Evolutionary conservation across 2,797 vertebrate species (phyloP), one percentile per base, ranked within the genome.

Genomic region (Rhinophrynus dorsalis): DNA sequence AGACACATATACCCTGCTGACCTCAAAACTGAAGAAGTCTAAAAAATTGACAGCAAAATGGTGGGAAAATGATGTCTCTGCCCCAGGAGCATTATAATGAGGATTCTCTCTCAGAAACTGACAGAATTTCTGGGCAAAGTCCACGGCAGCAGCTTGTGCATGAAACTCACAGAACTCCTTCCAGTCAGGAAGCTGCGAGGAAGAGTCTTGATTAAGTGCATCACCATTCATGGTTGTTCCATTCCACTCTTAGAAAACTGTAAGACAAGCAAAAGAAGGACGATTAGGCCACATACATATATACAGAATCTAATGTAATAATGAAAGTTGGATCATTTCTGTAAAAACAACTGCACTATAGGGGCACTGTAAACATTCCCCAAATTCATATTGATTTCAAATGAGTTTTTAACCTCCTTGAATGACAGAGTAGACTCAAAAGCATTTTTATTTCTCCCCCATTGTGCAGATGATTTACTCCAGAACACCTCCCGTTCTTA

Each of bases 151-250:
- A 1, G 95, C 92, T 77, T 92, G 93, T 12, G 96, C 96, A 0
- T 98, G 97, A 64, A 96, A 90, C 89, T 98, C 95, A 3, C 96
- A 98, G 88, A 99, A 98, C 88, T 96, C 95, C 88, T 93, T 91
- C 97, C 96, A 98, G 91, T 98, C 96, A 0, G 96, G 94, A 86
- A 92, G 87, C 0, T 80, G 84, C 67, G 85, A 83, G 81, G 83
- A 80, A 69, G 85, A 75, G 88, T 95, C 84, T 85, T 93, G 90
- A 91, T 93, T 85, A 45, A 84, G 60, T 74, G 81, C 77, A 75
- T 88, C 86, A 74, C 90, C 87, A 83, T 89, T 92, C 90, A 92
- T 92, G 89, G 82, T 82, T 89, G 83, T 69, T 77, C 90, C 90
- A 90, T 90, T 77, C 85, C 87, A 84, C 81, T 74, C 78, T 73